phyloP scores from a whole-genome alignment of 2,888 invertebrate genomes.

The Elysia crispata region DNA sequence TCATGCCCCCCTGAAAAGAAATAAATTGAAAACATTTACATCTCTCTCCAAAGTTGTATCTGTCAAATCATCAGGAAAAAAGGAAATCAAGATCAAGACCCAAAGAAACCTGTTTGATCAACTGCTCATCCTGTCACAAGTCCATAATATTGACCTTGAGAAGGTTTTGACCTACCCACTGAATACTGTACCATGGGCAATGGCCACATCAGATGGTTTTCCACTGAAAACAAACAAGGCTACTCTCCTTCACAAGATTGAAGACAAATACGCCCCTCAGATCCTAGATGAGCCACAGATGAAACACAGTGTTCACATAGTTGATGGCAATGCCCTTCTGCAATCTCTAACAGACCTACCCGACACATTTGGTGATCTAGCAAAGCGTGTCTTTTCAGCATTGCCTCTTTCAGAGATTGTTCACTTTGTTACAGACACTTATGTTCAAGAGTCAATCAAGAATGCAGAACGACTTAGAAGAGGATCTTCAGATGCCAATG shows the following conservation, averaged over 20 bases:
- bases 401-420: not conserved
- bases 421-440: not conserved
- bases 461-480: not conserved
- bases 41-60: not conserved
- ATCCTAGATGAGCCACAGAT: not conserved
- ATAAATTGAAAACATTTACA: not conserved
- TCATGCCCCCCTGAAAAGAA: not conserved
- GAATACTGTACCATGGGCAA: not conserved
- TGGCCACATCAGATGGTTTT: not conserved
- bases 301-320: too few relatives aligned
- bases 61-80: not conserved
- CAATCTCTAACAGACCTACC: too few relatives aligned
- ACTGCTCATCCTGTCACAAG: not conserved
- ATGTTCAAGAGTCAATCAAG: not conserved
- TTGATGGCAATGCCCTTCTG: too few relatives aligned
- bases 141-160: not conserved
- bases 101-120: not conserved
- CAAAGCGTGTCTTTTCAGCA: not conserved
- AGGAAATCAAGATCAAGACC: not conserved
- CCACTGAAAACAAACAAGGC: conserved; percentile 15
- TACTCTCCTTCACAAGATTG: not conserved
- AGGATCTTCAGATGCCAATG: not conserved
- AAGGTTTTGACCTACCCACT: not conserved
- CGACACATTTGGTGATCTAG: too few relatives aligned
- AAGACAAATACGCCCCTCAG: not conserved